Percentiles rank a stretch among this genome's conserved stretches.
These are phyloP conservation scores for Sesamia inferens DNA, from an alignment of 2,888 invertebrate genomes.

Conservation along the genomic window DNA sequence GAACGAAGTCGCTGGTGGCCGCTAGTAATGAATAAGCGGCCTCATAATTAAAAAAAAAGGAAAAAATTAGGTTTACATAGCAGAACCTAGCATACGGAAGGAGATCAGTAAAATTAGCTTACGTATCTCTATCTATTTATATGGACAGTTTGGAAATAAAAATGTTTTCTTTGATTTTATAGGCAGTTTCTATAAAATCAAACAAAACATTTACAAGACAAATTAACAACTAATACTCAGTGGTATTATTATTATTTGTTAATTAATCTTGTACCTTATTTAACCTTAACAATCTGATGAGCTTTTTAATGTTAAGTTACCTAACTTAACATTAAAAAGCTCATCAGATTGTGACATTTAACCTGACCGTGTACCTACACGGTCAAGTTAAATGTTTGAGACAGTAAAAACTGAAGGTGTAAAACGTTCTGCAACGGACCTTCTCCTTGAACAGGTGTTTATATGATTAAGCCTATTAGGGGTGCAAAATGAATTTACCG, in stretches of 20 bases:
- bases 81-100: neutral
- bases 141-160: neutral
- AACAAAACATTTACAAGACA: no score
- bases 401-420: neutral
- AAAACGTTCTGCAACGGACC: no score
- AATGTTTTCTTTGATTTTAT: neutral
- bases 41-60: neutral
- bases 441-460: slow-evolving; percentile 14
- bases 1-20: no score
- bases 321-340: no score
- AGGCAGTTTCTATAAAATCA: no score
- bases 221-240: no score
- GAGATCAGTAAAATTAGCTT: neutral
- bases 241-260: neutral
- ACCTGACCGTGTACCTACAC: no score
- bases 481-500: slow-evolving; percentile 29
- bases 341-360: neutral
- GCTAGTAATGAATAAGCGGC: no score
- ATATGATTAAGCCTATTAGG: slow-evolving; percentile 30
- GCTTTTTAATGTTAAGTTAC: no score
- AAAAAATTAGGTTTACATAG: neutral
- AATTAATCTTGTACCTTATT: neutral
- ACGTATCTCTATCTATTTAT: neutral
- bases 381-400: neutral
- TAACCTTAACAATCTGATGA: neutral